Conservation (phyloP, 1,140 invertebrate species). For the Micrasema minimum region DNA sequence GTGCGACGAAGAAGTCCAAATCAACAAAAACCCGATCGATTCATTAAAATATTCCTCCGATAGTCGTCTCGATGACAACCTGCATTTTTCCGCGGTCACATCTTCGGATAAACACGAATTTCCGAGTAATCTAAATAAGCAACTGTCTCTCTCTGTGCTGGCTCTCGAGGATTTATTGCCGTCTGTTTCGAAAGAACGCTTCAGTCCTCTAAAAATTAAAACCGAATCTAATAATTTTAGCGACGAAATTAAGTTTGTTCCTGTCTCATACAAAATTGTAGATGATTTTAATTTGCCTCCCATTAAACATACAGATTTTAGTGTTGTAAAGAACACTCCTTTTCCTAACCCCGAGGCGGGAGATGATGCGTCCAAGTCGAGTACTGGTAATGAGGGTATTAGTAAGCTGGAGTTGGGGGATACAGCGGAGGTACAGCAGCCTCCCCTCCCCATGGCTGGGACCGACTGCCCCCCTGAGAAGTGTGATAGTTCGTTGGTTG, state of each 20-base stretch:
- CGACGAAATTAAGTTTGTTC: conserved; percentile 2
- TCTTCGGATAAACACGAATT: no score
- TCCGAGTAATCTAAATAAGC: background rate
- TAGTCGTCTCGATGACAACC: no score
- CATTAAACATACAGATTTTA: background rate
- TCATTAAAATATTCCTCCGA: no score
- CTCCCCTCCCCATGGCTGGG: no score
- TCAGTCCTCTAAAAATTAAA: background rate
- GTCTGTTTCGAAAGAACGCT: background rate
- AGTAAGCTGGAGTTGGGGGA: background rate
- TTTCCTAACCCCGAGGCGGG: background rate
- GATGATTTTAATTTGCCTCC: conserved; percentile 11
- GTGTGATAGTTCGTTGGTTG: conserved; percentile 19
- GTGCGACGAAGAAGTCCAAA: no score
- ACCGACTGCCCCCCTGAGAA: background rate
- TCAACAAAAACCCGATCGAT: no score
- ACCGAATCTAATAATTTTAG: background rate
- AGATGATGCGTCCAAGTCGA: background rate
- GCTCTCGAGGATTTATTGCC: conserved; percentile 23
- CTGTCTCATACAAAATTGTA: conserved; percentile 14
- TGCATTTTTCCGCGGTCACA: no score
- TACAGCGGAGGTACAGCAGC: background rate
- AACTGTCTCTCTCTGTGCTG: conserved; percentile 14
- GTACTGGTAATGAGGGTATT: background rate
- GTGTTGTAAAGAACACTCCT: background rate